Percentiles rank a stretch among this genome's conserved stretches.
phyloP scores from a whole-genome alignment of 2,113 vertebrate species.

The Thalassarche chlororhynchos region DNA sequence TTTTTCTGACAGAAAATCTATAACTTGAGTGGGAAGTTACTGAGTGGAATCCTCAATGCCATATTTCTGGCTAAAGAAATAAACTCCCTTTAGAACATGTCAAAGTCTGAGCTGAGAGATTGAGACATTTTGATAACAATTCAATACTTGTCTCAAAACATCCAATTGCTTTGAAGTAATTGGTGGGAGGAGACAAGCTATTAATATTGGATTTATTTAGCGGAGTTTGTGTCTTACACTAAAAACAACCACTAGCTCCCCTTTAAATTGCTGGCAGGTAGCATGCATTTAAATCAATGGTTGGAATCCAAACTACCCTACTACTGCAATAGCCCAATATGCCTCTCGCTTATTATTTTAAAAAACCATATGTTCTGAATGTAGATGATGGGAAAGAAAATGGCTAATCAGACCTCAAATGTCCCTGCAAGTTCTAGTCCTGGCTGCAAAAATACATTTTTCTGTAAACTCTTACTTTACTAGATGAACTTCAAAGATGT shows the following conservation, averaged over 20 bases:
- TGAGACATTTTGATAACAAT: constrained; percentile 61
- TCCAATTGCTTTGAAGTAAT: constrained; percentile 45
- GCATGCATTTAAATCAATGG: background rate
- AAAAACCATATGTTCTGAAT: background rate
- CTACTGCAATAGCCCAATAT: background rate
- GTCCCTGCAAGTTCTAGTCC: background rate
- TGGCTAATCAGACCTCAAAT: background rate
- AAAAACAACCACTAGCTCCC: background rate
- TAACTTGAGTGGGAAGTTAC: constrained; percentile 68
- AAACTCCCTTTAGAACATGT: constrained; percentile 28
- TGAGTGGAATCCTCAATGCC: constrained; percentile 71
- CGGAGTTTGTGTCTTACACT: background rate
- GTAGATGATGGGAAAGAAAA: background rate
- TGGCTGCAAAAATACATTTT: background rate
- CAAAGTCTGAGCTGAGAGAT: constrained; percentile 46
- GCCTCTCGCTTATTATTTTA: background rate
- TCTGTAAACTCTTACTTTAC: background rate
- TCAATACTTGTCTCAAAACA: constrained; percentile 46
- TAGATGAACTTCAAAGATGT: background rate
- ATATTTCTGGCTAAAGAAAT: constrained; percentile 58
- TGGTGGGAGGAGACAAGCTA: constrained; percentile 43
- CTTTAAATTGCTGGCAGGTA: background rate
- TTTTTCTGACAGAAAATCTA: constrained; percentile 73
- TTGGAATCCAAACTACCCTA: background rate
- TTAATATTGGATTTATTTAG: constrained; percentile 27